Percentiles rank a stretch among this genome's conserved stretches.
These are phyloP conservation scores for Halocynthia roretzi DNA, from an alignment of 23 tunicate genomes.

Conservation along the genomic window DNA sequence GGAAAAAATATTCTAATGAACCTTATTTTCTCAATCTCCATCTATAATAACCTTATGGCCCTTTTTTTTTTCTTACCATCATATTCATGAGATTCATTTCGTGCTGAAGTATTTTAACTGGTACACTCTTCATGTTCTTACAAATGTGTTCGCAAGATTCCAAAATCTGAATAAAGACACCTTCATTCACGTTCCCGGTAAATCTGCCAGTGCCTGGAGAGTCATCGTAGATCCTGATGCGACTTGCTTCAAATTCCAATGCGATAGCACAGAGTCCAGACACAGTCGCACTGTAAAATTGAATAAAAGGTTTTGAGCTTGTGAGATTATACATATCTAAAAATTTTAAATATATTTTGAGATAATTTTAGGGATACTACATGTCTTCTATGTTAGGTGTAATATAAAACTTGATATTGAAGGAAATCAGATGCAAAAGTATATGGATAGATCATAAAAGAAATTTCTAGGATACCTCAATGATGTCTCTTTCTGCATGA, in stretches of 20 bases:
- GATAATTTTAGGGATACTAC: too few species aligned
- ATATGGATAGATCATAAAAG: background rate
- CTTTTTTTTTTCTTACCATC: conserved; percentile 29
- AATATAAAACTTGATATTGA: background rate
- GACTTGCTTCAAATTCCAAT: conserved; percentile 49
- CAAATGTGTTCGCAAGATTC: conserved; percentile 51
- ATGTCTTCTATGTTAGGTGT: background rate
- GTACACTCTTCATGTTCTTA: conserved; percentile 19
- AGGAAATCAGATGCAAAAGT: background rate
- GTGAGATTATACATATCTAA: background rate
- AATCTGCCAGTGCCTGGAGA: background rate
- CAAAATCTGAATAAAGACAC: conserved; percentile 27
- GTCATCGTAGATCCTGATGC: conserved; percentile 23
- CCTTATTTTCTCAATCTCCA: too few species aligned
- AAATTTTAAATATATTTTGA: background rate
- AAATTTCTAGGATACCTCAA: conserved; percentile 39
- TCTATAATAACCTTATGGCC: too few species aligned
- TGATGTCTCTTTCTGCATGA: conserved; percentile 42
- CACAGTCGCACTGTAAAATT: conserved; percentile 41
- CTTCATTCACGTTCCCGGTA: background rate
- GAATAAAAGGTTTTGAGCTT: conserved; percentile 4
- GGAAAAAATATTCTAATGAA: too few species aligned
- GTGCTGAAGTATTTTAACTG: conserved; percentile 44
- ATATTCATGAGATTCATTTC: conserved; percentile 59
- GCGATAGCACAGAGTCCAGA: conserved; percentile 65